Base-by-base conservation (phyloP, 2,797 vertebrate genomes). In the Otus scops region DNA sequence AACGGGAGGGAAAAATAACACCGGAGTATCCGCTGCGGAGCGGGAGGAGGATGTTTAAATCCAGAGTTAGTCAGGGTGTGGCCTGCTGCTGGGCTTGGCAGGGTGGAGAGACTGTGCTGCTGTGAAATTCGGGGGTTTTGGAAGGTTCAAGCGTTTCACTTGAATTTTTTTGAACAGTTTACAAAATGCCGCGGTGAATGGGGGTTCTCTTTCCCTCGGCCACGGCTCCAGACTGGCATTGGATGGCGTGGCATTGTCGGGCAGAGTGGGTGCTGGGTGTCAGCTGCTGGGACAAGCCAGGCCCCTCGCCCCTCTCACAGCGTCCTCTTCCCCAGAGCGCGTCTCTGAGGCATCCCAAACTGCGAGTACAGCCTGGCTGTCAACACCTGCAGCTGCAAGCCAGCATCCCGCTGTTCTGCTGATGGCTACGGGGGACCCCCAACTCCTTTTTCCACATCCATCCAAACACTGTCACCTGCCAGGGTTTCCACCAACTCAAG, bases 371-470 rank as follows among this genome's bases (percentile, higher is more conserved):
- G 50, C 50, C 64, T 4, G n/a, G 30, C 23, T 13, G 1, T 8
- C 41, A 9, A 7, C 32, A 0, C 34, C 32, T 2, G 18, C 65
- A 20, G 18, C 60, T 13, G 20, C 5, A 4, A 26, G 64, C 28
- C 6, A 2, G 5, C 39, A 8, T 10, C 60, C 54, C 1, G 1
- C n/a, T 1, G 0, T 30, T 32, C 45, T 19, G 11, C 56, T 8
- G 27, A 6, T 1, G 2, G 23, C 23, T 23, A 1, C 8, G 1
- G 14, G 11, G 14, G 8, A n/a, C 0, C 15, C 22, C 39, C 53
- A 5, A 3, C 14, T 20, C 27, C 26, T 47, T 36, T 24, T 26
- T 20, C 9, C 45, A 5, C 3, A 4, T 60, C 28, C 43, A 1
- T 47, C 39, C 36, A 13, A 19, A 70, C 5, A 1, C 16, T 10